These are phyloP conservation scores for Parnassius apollo DNA, from an alignment of 2,888 invertebrate genomes.

Conservation along the genomic window DNA sequence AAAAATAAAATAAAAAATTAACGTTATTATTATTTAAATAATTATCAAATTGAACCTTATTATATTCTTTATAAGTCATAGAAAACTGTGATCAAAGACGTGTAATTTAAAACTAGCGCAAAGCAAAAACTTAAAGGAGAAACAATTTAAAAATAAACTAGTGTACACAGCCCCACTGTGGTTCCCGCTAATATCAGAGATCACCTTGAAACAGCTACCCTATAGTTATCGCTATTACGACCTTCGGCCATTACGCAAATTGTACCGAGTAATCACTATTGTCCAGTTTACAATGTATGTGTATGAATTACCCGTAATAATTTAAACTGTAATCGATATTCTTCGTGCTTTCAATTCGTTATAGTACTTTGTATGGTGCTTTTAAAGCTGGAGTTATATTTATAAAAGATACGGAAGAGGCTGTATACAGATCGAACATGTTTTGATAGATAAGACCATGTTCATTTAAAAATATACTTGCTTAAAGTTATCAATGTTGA, in stretches of 20 bases:
- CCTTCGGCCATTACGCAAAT: slow-evolving; percentile 38
- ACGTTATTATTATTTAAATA: no score
- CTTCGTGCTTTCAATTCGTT: slow-evolving; percentile 11
- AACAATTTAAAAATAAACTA: slow-evolving; percentile 6
- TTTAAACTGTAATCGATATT: slow-evolving; percentile 24
- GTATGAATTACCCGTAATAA: slow-evolving; percentile 24
- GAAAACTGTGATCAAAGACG: no score
- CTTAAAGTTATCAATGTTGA: no score
- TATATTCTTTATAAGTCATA: no score
- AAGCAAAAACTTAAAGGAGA: not conserved
- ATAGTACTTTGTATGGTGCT: not conserved
- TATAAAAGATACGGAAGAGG: no score
- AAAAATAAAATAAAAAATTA: no score
- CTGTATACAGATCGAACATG: no score
- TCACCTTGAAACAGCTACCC: slow-evolving; percentile 29
- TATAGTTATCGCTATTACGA: slow-evolving; percentile 34
- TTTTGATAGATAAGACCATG: no score
- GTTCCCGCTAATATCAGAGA: slow-evolving; percentile 12
- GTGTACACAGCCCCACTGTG: slow-evolving; percentile 2
- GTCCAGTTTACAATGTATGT: slow-evolving; percentile 32
- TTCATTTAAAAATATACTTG: no score
- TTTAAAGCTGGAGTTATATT: not conserved
- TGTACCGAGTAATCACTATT: slow-evolving; percentile 34
- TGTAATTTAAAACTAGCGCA: no score
- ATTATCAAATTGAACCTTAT: no score